These are phyloP conservation scores for Tetanocera ferruginea DNA, from an alignment of 2,888 invertebrate genomes.

Conservation along the genomic window DNA sequence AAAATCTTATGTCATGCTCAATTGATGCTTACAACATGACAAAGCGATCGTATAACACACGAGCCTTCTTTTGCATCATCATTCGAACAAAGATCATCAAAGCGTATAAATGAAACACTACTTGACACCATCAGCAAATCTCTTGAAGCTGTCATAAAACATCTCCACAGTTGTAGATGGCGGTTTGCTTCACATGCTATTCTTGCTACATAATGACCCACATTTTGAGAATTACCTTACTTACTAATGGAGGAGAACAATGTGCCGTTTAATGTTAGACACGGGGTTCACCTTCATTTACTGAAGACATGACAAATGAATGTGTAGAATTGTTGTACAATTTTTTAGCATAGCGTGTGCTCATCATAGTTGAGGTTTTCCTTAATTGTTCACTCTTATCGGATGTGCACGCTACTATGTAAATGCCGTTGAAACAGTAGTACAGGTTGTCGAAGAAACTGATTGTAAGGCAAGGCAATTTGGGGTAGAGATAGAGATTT, in stretches of 20 bases:
- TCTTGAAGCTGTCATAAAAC: conserved; percentile 9
- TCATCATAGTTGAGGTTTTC: no score
- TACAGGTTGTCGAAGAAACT: no score
- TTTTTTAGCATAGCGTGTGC: no score
- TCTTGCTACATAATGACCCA: not conserved
- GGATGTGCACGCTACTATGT: no score
- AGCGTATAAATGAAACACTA: conserved; percentile 2
- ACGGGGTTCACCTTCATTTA: not conserved
- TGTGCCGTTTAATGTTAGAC: not conserved
- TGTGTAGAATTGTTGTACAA: no score
- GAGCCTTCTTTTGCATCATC: not conserved
- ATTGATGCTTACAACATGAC: not conserved
- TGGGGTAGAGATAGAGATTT: no score
- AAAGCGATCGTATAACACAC: not conserved
- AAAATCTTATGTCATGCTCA: not conserved
- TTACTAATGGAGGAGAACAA: not conserved
- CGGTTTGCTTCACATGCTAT: not conserved
- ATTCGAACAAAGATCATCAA: not conserved
- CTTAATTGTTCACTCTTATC: no score
- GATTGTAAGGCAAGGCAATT: no score
- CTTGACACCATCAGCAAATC: conserved; percentile 11
- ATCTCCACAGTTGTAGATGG: not conserved
- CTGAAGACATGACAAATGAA: no score
- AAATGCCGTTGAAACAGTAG: no score
- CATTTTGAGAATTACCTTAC: conserved; percentile 1